Conservation (phyloP, 2,888 invertebrate genomes). For the Thumatha senex region DNA sequence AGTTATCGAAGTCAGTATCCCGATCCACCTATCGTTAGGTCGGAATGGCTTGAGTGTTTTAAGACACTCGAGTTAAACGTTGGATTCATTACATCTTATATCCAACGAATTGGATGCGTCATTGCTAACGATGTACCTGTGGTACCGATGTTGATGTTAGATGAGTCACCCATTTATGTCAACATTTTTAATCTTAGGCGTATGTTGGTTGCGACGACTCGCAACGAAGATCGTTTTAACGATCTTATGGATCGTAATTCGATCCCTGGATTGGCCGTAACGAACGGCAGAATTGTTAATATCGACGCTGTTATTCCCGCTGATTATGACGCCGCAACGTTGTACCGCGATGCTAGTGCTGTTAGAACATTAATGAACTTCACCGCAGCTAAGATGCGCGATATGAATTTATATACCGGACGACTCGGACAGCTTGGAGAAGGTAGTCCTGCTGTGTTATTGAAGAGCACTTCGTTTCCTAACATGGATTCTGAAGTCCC, state of each 20-base stretch:
- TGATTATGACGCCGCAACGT: neutral
- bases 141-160: neutral
- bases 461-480: too few relatives aligned
- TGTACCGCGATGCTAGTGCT: constrained; percentile 1
- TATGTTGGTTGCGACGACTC: neutral
- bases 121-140: neutral
- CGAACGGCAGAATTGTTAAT: neutral
- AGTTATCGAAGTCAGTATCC: too few relatives aligned
- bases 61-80: neutral
- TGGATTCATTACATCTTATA: neutral
- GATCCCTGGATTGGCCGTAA: neutral
- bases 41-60: neutral
- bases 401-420: neutral
- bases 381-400: neutral
- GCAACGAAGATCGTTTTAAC: neutral
- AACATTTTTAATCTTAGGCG: neutral
- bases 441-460: neutral
- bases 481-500: too few relatives aligned
- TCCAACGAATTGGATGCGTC: neutral
- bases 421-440: neutral
- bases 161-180: neutral
- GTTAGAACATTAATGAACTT: neutral
- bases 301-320: neutral
- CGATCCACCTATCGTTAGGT: neutral
- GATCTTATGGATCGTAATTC: neutral